Base-by-base conservation (phyloP, 2,888 invertebrate genomes). In the Andricus quercusramuli region DNA sequence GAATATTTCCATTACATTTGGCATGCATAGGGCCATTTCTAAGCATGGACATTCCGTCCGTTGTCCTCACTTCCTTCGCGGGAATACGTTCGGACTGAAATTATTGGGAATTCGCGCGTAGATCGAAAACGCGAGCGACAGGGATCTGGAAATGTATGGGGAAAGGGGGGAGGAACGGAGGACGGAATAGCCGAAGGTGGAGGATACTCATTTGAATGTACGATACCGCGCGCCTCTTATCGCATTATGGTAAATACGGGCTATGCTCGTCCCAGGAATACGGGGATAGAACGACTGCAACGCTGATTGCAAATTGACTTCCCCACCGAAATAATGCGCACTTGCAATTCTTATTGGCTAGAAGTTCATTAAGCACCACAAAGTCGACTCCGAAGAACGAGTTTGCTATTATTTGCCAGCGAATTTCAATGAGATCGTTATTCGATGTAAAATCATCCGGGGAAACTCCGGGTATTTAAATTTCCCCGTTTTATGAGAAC, bases 231-330 rank as follows among this genome's bases (percentile, higher is more conserved):
- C 88, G 86, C 84, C 89, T 88, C 89, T 90, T 90, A 90, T 89
- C 90, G 89, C 87, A 90, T 90, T 90, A 90, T 90, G 90, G 88
- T 90, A 91, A 91, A 91, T 90, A 89, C 90, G 84, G 80, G 79
- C 80, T 83, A 80, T 82, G 82, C 68, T 82, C 80, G 83, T 82
- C 82, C 82, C 78, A 15, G 76, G 78, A 66, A 82, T 81, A 81
- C 80, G 83, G 81, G 80, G 74, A 80, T 77, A 84, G 80, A 86
- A 85, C 86, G 86, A 86, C 85, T 82, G 85, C 84, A 79, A 83
- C 85, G 87, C 86, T 90, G 89, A 90, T 90, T 90, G 89, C 90
- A 90, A 91, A 91, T 91, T 91, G 90, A 90, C 90, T 91, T 88
- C 86, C 84, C 86, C 85, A 84, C 86, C 86, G 86, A 87, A 88